phyloP scores from a whole-genome alignment of 2,888 invertebrate genomes.

The Nowickia ferox region DNA sequence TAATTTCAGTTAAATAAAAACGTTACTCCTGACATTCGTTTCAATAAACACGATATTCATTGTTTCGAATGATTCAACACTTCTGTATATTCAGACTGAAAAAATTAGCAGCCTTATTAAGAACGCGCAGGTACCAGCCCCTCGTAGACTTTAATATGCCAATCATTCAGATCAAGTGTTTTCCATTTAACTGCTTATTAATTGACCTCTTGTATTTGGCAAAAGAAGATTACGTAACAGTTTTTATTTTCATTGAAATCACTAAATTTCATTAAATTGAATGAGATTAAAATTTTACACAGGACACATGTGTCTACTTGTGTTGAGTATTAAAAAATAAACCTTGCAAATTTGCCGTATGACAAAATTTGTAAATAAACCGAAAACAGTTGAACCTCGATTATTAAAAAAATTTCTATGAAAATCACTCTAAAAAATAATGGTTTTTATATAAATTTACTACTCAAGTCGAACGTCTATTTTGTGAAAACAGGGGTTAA shows the following conservation, averaged over 20 bases:
- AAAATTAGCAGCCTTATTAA: background rate
- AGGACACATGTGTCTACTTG: background rate
- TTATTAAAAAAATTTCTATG: too few species aligned
- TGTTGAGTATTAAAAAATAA: slow-evolving; percentile 10
- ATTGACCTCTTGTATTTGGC: background rate
- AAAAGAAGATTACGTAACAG: slow-evolving; percentile 12
- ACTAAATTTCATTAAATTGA: slow-evolving; percentile 36
- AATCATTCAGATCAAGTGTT: background rate
- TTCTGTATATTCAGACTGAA: too few species aligned
- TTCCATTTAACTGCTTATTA: background rate
- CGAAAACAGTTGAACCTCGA: background rate
- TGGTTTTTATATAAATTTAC: too few species aligned
- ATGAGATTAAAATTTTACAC: slow-evolving; percentile 41
- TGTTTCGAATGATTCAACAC: too few species aligned
- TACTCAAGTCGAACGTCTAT: too few species aligned
- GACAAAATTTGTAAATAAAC: slow-evolving; percentile 28
- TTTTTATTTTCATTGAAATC: slow-evolving; percentile 8
- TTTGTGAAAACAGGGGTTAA: too few species aligned
- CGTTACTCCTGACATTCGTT: too few species aligned
- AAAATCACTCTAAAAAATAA: too few species aligned
- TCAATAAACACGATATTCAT: too few species aligned
- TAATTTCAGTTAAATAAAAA: too few species aligned
- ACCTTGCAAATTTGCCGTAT: slow-evolving; percentile 18
- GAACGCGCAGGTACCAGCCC: background rate
- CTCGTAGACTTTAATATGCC: background rate